Conservation (phyloP, 2,797 vertebrate species). For the Hapalemur alaotrensis region DNA sequence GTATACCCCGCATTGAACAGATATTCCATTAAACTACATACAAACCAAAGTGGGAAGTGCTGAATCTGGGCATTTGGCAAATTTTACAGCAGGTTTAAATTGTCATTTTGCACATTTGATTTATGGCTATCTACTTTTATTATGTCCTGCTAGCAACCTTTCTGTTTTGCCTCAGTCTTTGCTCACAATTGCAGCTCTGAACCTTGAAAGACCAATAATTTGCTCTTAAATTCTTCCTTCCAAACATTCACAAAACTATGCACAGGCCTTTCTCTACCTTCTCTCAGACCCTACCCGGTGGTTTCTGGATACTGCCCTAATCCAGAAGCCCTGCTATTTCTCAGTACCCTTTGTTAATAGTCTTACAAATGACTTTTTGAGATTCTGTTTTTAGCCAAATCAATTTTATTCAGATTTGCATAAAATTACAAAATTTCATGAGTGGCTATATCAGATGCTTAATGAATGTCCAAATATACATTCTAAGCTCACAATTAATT, state of each 20-base stretch:
- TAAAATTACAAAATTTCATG: constrained; percentile 42
- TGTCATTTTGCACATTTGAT: background rate
- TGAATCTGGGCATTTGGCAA: background rate
- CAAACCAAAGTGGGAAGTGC: background rate
- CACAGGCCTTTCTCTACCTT: background rate
- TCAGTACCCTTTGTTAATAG: constrained; percentile 40
- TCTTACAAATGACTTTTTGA: constrained; percentile 28
- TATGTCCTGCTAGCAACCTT: background rate
- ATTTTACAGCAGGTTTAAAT: background rate
- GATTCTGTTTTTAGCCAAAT: constrained; percentile 34
- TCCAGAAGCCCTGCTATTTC: background rate
- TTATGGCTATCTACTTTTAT: background rate
- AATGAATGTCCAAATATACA: constrained; percentile 34
- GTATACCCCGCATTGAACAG: background rate
- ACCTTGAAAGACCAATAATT: background rate
- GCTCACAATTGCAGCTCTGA: background rate
- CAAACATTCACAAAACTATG: background rate
- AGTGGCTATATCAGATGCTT: constrained; percentile 2
- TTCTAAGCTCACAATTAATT: constrained; percentile 32
- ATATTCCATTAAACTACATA: background rate
- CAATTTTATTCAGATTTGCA: constrained; percentile 45
- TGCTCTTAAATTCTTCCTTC: background rate
- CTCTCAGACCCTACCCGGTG: background rate
- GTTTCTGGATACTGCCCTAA: constrained; percentile 15
- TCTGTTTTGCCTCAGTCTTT: background rate